phyloP scores from a whole-genome alignment of 2,888 invertebrate species.

The Andrena camellia region DNA sequence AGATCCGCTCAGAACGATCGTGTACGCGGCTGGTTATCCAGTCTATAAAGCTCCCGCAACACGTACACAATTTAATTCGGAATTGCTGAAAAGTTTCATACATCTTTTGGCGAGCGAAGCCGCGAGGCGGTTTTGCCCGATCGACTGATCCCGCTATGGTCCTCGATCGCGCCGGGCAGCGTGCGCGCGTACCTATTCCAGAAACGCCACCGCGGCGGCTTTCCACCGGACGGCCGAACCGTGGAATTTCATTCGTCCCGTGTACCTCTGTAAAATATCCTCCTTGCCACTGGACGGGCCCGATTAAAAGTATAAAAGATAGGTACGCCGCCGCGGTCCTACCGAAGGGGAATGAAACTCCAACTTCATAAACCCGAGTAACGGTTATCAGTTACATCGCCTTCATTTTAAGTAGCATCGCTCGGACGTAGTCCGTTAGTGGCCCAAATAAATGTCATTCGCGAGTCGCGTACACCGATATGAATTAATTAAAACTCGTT shows the following conservation, averaged over 20 bases:
- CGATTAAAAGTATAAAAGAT: conserved; percentile 7
- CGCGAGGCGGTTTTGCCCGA: neutral
- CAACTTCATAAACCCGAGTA: conserved; percentile 41
- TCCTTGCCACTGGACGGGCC: too few species aligned
- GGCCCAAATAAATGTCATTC: conserved; percentile 61
- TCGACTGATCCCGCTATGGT: neutral
- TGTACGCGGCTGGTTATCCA: conserved; percentile 21
- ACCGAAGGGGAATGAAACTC: neutral
- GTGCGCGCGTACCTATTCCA: neutral
- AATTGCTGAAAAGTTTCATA: conserved; percentile 21
- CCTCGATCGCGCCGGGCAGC: neutral
- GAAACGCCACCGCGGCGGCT: neutral
- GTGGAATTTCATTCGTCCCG: neutral
- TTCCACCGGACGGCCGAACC: neutral
- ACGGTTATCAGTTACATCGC: conserved; percentile 45
- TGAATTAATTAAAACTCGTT: conserved; percentile 66
- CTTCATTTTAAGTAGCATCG: conserved; percentile 34
- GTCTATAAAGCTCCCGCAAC: conserved; percentile 42
- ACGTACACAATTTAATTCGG: conserved; percentile 42
- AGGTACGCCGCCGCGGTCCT: neutral
- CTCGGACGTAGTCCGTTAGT: conserved; percentile 58
- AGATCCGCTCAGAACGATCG: neutral
- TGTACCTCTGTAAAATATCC: conserved; percentile 17
- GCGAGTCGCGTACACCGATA: conserved; percentile 47
- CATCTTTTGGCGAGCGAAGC: conserved; percentile 1